phyloP scores from a whole-genome alignment of 2,113 vertebrate species.

The Bos indicus region DNA sequence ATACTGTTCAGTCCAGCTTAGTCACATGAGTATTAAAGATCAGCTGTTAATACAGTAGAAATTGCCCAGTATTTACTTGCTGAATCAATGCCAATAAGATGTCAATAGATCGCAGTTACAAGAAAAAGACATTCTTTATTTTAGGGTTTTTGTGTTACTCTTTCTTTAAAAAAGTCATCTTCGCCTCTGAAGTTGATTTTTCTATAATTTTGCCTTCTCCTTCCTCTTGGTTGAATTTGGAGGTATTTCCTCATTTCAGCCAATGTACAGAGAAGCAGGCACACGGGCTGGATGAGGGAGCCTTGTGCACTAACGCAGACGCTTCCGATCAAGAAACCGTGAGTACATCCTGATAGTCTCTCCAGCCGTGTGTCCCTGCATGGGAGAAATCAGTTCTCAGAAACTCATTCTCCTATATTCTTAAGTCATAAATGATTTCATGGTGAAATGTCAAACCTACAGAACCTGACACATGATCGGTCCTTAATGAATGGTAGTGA shows the following conservation, averaged over 20 bases:
- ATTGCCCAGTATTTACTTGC: background rate
- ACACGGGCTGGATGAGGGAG: background rate
- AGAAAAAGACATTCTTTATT: background rate
- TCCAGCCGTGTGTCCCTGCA: background rate
- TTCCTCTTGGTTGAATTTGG: background rate
- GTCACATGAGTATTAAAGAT: background rate
- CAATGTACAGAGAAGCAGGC: fast-evolving
- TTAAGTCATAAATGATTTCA: background rate
- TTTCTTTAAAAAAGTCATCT: background rate
- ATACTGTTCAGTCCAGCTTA: background rate
- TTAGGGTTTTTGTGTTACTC: background rate
- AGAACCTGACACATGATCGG: fast-evolving
- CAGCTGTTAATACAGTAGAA: background rate
- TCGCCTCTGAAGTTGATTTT: background rate
- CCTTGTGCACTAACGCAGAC: fast-evolving
- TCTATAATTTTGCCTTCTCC: background rate
- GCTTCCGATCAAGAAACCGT: fast-evolving
- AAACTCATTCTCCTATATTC: background rate
- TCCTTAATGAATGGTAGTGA: background rate
- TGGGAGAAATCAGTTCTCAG: background rate
- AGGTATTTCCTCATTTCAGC: background rate
- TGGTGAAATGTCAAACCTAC: background rate
- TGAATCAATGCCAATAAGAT: background rate
- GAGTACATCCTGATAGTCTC: background rate
- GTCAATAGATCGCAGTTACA: background rate